Conservation (phyloP, 2,113 vertebrate genomes). For the Pachypanchax playfairii region DNA sequence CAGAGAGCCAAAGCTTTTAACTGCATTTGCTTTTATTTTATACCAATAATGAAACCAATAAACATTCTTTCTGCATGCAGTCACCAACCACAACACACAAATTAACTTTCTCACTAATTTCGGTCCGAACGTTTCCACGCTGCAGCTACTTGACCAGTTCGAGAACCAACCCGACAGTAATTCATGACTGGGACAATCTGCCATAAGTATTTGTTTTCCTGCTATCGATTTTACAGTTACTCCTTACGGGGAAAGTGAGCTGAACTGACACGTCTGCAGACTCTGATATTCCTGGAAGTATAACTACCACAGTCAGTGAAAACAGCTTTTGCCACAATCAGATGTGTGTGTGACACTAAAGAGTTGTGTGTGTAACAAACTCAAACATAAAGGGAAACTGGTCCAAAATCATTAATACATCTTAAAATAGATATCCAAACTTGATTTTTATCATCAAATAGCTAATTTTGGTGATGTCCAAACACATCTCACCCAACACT, state of each 20-base stretch:
- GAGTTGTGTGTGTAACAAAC: conserved; percentile 20
- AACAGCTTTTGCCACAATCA: conserved; percentile 5
- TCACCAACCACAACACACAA: neutral
- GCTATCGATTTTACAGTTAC: conserved; percentile 5
- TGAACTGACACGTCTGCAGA: neutral
- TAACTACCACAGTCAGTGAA: neutral
- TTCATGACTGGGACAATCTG: neutral
- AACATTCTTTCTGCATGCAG: neutral
- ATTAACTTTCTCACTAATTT: neutral
- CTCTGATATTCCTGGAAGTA: neutral
- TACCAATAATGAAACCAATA: too few species aligned
- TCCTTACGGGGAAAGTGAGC: conserved; percentile 1
- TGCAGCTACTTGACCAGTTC: neutral
- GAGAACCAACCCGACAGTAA: neutral
- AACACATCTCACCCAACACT: too few species aligned
- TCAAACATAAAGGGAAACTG: too few species aligned
- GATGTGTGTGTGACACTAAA: conserved; percentile 15
- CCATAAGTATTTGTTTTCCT: conserved; percentile 2
- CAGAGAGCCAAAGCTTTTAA: too few species aligned
- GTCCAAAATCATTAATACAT: conserved; percentile 16
- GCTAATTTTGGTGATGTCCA: too few species aligned
- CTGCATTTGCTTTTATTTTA: too few species aligned
- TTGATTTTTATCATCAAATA: conserved; percentile 15
- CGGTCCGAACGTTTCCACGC: neutral
- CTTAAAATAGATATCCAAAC: conserved; percentile 4